Base-by-base conservation (phyloP, 1,140 invertebrate genomes). In the Anastatus disparis region DNA sequence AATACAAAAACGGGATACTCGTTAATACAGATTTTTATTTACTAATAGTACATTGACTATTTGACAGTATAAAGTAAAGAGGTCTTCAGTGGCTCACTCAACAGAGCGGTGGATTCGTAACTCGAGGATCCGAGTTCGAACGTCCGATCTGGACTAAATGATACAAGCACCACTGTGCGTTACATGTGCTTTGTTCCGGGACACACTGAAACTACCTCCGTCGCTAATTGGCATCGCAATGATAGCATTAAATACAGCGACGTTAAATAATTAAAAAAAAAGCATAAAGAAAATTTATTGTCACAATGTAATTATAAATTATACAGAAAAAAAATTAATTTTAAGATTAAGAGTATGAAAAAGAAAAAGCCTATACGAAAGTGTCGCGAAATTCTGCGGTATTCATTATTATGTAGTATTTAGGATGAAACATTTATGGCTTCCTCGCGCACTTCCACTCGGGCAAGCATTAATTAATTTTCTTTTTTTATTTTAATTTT, bases 341-440 rank as follows among this genome's bases (percentile, higher is more conserved):
- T 64, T 61, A 67, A 69, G 42, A 50, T 1, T 59, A 53, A 69
- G 13, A n/a, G n/a, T n/a, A n/a, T n/a, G n/a, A n/a, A n/a, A 55
- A 46, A 31, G 31, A 56, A 22, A 44, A 70, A 64, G 58, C 26
- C 29, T 63, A 58, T 70, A 70, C 67, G 58, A 46, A 61, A 62
- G 31, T 55, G 26, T 55, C 58, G 58, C n/a, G 13, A 50, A 62
- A 35, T 17, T 38, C 22, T 29, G 24, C 22, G 35, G 56, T 61
- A 44, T 31, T 62, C 55, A 26, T 55, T 70, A 70, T 62, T 53
- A 44, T 15, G 27, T 56, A 70, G 38, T 38, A 53, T 70, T n/a
- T 70, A 70, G 48, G 42, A 24, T 24, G 67, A 70, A 27, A 70
- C 58, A 44, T 69, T 61, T 62, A 70, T 70, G n/a, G 67, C 67